Conservation (phyloP, 37 sponge, comb jelly and placozoan species). For the Ianthella basta region DNA sequence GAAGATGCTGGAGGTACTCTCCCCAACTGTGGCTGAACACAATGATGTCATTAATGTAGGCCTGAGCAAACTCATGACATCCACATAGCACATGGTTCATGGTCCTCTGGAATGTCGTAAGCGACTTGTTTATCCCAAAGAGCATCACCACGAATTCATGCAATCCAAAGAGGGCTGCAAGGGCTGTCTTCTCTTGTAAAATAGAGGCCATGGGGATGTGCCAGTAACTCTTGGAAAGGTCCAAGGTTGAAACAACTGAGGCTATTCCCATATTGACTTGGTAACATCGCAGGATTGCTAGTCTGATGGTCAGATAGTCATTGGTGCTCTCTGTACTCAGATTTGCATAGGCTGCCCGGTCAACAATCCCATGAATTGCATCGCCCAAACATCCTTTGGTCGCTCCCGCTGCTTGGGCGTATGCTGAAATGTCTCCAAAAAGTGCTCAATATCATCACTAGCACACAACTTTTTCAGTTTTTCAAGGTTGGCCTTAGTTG, state of each 20-base stretch:
- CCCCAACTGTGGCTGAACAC: conserved; percentile 37
- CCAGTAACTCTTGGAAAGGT: conserved; percentile 68
- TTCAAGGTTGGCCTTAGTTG: no score
- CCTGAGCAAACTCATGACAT: conserved; percentile 1
- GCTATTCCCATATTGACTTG: no score
- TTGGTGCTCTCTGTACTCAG: background rate
- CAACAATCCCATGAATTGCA: background rate
- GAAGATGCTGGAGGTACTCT: conserved; percentile 44
- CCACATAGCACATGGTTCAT: conserved; percentile 31
- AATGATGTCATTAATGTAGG: conserved; percentile 46
- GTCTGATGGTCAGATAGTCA: background rate
- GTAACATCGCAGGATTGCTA: no score
- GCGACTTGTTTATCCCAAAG: conserved; percentile 56
- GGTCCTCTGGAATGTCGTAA: conserved; percentile 54
- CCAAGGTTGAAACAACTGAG: conserved; percentile 48
- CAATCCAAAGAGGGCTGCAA: conserved; percentile 55
- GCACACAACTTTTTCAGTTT: no score
- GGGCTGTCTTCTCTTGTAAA: conserved; percentile 43
- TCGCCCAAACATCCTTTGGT: background rate
- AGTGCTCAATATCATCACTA: no score
- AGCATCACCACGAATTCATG: conserved; percentile 63
- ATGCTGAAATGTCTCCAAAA: background rate
- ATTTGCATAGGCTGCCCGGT: background rate
- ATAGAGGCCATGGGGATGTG: conserved; percentile 52
- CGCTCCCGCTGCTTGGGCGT: background rate